phyloP scores from a whole-genome alignment of 2,797 vertebrate genomes.

The Pteronotus mesoamericanus region DNA sequence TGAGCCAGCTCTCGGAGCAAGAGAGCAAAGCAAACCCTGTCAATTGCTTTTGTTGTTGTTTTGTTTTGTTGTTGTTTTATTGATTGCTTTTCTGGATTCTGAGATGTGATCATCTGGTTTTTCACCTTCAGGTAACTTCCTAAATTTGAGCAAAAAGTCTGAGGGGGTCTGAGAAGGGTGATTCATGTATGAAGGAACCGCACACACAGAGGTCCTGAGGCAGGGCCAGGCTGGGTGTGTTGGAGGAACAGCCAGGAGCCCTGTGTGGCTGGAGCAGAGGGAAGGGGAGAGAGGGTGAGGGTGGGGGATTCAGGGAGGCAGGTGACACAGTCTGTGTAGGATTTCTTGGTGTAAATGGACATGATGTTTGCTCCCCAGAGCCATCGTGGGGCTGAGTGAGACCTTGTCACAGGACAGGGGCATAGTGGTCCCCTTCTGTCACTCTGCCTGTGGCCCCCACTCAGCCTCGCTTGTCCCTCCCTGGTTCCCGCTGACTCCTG shows the following conservation, averaged over 20 bases:
- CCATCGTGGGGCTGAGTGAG: no score
- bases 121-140: no score
- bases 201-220: background rate
- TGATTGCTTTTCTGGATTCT: no score
- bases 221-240: background rate
- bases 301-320: background rate
- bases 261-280: background rate
- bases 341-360: background rate
- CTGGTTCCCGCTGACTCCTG: background rate
- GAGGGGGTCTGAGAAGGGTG: background rate
- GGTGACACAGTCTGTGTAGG: background rate
- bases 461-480: background rate
- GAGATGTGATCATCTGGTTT: no score
- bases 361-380: background rate
- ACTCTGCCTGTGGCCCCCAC: background rate
- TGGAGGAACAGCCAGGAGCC: background rate
- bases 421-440: background rate
- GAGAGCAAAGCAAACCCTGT: background rate
- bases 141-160: no score
- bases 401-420: background rate
- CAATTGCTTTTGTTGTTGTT: no score
- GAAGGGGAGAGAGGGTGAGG: background rate
- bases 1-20: background rate
- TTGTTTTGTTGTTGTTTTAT: no score
- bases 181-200: background rate